A percentile compares a stretch with the other conserved stretches of the same genome.
phyloP scores from a whole-genome alignment of 2,113 vertebrate species.

The Sinocyclocheilus maitianheensis region DNA sequence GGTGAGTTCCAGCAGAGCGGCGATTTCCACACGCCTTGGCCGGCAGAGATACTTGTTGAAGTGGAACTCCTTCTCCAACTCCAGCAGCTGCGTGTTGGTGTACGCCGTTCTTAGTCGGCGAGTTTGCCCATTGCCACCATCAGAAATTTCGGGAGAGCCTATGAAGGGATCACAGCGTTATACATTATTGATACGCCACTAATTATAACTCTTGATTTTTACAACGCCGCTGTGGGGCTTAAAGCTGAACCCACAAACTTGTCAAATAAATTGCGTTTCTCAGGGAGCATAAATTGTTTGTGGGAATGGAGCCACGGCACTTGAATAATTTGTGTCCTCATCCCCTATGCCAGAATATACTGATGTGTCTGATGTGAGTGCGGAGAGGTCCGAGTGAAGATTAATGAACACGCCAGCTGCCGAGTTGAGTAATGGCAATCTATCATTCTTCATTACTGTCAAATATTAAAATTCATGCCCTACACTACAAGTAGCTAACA shows the following conservation, averaged over 20 bases:
- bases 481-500: conserved; percentile 79
- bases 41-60: conserved; percentile 99
- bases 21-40: conserved; percentile 95
- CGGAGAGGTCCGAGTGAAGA: conserved; percentile 87
- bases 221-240: conserved; percentile 38
- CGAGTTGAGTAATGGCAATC: conserved; percentile 90
- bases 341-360: conserved; percentile 59
- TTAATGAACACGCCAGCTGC: conserved; percentile 97
- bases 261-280: conserved; percentile 56
- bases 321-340: conserved; percentile 70
- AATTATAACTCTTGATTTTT: conserved; percentile 53
- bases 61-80: conserved; percentile 70
- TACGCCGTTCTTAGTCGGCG: conserved; percentile 95
- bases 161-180: conserved; percentile 68
- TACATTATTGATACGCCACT: conserved; percentile 53
- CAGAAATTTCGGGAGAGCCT: conserved; percentile 89
- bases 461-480: conserved; percentile 90
- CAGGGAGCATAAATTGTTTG: conserved; percentile 65
- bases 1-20: conserved; percentile 91
- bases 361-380: conserved; percentile 75
- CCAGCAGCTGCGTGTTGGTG: conserved; percentile 97
- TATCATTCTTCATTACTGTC: conserved; percentile 99
- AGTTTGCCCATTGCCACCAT: conserved; percentile 78
- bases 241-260: conserved; percentile 55
- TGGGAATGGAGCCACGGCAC: conserved; percentile 66